These are phyloP conservation scores for Phataginus tetradactyla DNA, from an alignment of 2,797 vertebrate species.

Conservation along the genomic window DNA sequence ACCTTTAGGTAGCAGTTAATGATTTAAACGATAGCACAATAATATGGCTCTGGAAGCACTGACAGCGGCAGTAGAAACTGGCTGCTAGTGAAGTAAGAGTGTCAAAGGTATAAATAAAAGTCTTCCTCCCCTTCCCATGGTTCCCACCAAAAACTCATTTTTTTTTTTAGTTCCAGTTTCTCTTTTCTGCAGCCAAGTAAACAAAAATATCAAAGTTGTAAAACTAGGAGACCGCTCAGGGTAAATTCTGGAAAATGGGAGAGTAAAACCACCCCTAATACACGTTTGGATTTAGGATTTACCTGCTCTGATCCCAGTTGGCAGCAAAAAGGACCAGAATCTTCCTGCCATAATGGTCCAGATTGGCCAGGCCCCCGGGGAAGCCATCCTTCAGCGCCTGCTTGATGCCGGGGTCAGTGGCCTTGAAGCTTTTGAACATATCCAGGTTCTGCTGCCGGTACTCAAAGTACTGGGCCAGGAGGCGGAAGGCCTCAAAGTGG, in stretches of 20 bases:
- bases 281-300: constrained; percentile 73
- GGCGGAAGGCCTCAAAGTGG: constrained; percentile 98
- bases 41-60: background rate
- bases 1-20: constrained; percentile 33
- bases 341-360: constrained; percentile 98
- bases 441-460: constrained; percentile 99
- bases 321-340: constrained; percentile 98
- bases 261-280: background rate
- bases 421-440: constrained; percentile 99
- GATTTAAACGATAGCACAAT: background rate
- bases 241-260: constrained; percentile 38
- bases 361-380: constrained; percentile 95
- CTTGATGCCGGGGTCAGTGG: constrained; percentile 98
- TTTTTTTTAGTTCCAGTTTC: background rate
- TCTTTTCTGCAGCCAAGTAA: background rate
- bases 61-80: background rate
- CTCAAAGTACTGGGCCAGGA: constrained; percentile 98
- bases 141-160: background rate
- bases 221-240: background rate
- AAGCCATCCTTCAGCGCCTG: constrained; percentile 99
- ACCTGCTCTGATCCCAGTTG: constrained; percentile 99
- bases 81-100: background rate
- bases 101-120: constrained; percentile 27
- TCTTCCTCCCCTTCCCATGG: background rate
- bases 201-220: background rate